Evolutionary conservation across 2,113 vertebrate species (phyloP).

Genomic region (Piaya cayana): DNA sequence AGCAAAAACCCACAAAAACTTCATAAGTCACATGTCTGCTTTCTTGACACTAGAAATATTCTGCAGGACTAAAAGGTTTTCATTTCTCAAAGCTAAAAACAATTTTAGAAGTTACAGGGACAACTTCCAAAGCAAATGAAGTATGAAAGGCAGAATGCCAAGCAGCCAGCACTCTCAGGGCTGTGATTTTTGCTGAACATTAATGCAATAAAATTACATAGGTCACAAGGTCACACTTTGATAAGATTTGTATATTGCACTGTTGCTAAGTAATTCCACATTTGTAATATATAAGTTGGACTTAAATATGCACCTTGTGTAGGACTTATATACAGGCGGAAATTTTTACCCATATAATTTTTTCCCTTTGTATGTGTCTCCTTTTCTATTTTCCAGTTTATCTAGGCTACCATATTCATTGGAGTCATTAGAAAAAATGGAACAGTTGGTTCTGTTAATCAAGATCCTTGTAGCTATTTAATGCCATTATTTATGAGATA

Average conservation of each 20-base stretch:
- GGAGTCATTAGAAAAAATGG: neutral
- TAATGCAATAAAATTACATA: neutral
- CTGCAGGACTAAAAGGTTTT: neutral
- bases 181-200: neutral
- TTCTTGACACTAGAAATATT: neutral
- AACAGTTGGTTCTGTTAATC: neutral
- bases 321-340: neutral
- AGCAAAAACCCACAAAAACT: neutral
- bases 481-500: neutral
- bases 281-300: neutral
- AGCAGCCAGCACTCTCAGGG: neutral
- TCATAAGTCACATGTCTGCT: neutral
- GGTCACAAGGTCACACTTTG: neutral
- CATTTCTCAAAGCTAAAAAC: neutral
- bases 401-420: neutral
- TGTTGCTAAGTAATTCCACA: neutral
- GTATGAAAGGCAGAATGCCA: neutral
- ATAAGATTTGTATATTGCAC: neutral
- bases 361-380: neutral
- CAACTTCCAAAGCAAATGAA: neutral
- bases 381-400: neutral
- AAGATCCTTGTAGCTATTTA: neutral
- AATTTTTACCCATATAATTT: neutral
- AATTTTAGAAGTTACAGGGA: neutral
- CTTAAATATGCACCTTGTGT: neutral